Conservation (phyloP, 2,113 vertebrate species). For the Chitala chitala region DNA sequence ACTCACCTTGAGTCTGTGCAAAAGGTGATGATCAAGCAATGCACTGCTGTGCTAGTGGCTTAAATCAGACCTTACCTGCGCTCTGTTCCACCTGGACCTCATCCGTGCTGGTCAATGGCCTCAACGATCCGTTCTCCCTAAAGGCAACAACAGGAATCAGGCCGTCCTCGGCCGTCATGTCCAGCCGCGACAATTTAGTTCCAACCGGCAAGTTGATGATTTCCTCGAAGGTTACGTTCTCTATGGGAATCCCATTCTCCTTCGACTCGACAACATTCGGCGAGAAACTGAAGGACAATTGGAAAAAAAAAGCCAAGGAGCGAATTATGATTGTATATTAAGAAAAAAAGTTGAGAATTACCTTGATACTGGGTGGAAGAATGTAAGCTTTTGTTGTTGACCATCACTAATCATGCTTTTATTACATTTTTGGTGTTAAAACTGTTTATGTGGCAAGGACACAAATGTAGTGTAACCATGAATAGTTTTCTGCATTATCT, state of each 20-base stretch:
- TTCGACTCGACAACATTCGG: constrained; percentile 56
- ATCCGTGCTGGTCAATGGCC: constrained; percentile 73
- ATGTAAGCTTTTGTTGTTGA: too few species aligned
- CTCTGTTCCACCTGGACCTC: constrained; percentile 75
- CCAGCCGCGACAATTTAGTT: constrained; percentile 70
- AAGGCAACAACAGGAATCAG: constrained; percentile 79
- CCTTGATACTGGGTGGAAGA: too few species aligned
- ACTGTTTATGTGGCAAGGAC: background rate
- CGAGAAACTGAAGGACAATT: constrained; percentile 35
- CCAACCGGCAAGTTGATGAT: constrained; percentile 77
- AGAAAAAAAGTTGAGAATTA: too few species aligned
- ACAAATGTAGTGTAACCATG: background rate
- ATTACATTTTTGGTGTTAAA: too few species aligned
- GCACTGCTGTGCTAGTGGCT: background rate
- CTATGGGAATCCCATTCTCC: constrained; percentile 75
- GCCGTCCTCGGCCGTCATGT: constrained; percentile 63
- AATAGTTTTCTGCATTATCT: too few species aligned
- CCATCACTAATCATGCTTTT: too few species aligned
- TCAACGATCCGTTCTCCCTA: constrained; percentile 78
- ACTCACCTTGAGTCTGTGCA: background rate
- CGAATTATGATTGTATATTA: too few species aligned
- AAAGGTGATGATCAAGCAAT: background rate
- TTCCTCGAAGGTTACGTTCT: constrained; percentile 79
- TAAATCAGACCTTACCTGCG: constrained; percentile 64
- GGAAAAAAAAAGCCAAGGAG: background rate